Conservation (phyloP, 2,113 vertebrate species). For the Tachycineta bicolor region DNA sequence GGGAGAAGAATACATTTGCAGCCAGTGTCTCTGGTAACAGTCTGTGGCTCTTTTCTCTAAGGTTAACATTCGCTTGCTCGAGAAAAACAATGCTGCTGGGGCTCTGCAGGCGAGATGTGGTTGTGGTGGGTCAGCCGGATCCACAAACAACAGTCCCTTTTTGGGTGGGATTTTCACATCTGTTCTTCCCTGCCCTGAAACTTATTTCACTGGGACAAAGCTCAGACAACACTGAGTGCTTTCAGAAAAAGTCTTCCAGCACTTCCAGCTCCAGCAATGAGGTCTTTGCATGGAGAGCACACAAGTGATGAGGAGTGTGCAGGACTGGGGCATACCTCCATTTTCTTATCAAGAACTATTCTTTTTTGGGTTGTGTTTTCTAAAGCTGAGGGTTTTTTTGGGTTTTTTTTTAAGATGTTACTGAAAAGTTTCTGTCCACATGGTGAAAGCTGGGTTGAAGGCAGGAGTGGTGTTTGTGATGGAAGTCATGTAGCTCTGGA, state of each 20-base stretch:
- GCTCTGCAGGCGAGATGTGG: background rate
- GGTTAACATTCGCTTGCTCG: background rate
- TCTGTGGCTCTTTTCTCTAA: background rate
- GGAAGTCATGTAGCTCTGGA: background rate
- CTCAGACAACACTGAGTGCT: background rate
- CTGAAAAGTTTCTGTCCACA: background rate
- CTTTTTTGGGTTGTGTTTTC: background rate
- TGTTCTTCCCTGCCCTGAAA: background rate
- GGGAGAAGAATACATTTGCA: background rate
- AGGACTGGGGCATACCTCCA: background rate
- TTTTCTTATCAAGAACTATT: background rate
- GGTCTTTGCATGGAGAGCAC: background rate
- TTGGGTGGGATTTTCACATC: constrained; percentile 14
- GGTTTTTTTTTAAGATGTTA: background rate
- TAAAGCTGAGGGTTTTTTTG: background rate
- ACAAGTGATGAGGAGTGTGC: rapidly evolving
- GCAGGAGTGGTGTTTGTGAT: background rate
- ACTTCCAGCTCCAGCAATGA: background rate
- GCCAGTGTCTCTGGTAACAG: background rate
- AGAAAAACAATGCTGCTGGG: background rate
- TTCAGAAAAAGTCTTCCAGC: background rate
- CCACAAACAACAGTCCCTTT: background rate
- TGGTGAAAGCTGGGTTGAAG: background rate
- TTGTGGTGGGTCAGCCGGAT: background rate
- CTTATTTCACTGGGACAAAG: background rate